Evolutionary conservation across 2,113 vertebrate genomes (phyloP).

Genomic region (Plestiodon gilberti): DNA sequence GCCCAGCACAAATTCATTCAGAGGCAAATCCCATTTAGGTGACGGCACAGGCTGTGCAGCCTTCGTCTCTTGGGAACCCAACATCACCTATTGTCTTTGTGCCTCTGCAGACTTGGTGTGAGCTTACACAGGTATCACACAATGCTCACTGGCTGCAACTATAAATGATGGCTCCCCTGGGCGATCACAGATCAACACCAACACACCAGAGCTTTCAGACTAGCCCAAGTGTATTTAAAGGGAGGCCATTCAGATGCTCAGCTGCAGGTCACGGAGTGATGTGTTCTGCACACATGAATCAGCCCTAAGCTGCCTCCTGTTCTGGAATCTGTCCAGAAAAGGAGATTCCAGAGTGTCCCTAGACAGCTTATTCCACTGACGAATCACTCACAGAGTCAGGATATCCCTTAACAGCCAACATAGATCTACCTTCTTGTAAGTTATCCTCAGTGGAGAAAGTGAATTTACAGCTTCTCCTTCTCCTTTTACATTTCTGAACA

Average conservation of each 20-base stretch:
- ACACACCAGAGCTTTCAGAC: neutral
- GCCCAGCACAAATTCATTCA: too few relatives aligned
- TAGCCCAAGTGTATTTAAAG: neutral
- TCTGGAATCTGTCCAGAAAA: too few relatives aligned
- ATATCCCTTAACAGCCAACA: neutral
- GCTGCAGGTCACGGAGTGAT: too few relatives aligned
- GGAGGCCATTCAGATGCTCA: neutral
- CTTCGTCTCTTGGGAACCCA: neutral
- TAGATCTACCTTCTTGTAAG: neutral
- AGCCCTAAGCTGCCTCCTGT: neutral
- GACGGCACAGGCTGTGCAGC: neutral
- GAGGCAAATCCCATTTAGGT: neutral
- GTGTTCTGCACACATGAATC: neutral
- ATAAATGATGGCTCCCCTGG: neutral
- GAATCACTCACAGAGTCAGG: neutral
- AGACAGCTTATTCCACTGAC: neutral
- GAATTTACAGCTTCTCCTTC: neutral
- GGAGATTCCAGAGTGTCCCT: neutral
- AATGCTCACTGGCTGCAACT: neutral
- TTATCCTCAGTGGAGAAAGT: neutral
- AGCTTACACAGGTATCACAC: fast-evolving
- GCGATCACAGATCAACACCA: neutral
- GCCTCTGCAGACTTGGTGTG: neutral
- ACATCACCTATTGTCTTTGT: neutral
- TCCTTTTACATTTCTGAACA: neutral